Percentiles rank a stretch among this genome's conserved stretches.
phyloP scores from a whole-genome alignment of 2,888 invertebrate species.

The Chloromyia formosa region DNA sequence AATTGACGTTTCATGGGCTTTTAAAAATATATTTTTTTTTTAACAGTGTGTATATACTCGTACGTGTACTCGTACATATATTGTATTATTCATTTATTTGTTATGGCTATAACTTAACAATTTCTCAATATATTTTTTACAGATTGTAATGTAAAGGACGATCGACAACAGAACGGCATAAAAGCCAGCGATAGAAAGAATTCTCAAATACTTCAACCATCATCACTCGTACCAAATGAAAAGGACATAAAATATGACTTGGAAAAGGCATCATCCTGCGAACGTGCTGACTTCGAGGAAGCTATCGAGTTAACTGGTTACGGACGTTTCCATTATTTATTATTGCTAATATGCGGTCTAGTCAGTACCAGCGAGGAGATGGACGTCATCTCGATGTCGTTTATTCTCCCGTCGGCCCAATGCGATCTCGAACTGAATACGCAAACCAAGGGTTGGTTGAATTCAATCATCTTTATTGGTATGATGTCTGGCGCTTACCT shows the following conservation, averaged over 20 bases:
- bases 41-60: too few relatives aligned
- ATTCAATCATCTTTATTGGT: conserved; percentile 84
- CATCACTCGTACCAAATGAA: conserved; percentile 56
- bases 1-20: too few relatives aligned
- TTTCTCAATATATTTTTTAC: conserved; percentile 48
- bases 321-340: conserved; percentile 82
- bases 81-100: too few relatives aligned
- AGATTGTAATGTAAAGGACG: conserved; percentile 90
- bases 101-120: too few relatives aligned
- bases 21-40: too few relatives aligned
- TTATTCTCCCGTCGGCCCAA: conserved; percentile 91
- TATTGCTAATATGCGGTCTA: conserved; percentile 91
- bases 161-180: conserved; percentile 79
- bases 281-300: conserved; percentile 86
- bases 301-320: conserved; percentile 84
- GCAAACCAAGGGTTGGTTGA: conserved; percentile 82
- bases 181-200: conserved; percentile 70
- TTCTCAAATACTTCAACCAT: conserved; percentile 58
- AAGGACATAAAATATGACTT: conserved; percentile 65
- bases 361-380: conserved; percentile 95
- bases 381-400: conserved; percentile 95
- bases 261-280: conserved; percentile 70
- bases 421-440: conserved; percentile 90
- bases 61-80: too few relatives aligned
- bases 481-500: conserved; percentile 96